Evolutionary conservation across 2,888 invertebrate species (phyloP).

Genomic region (Drosophila pseudotakahashii): DNA sequence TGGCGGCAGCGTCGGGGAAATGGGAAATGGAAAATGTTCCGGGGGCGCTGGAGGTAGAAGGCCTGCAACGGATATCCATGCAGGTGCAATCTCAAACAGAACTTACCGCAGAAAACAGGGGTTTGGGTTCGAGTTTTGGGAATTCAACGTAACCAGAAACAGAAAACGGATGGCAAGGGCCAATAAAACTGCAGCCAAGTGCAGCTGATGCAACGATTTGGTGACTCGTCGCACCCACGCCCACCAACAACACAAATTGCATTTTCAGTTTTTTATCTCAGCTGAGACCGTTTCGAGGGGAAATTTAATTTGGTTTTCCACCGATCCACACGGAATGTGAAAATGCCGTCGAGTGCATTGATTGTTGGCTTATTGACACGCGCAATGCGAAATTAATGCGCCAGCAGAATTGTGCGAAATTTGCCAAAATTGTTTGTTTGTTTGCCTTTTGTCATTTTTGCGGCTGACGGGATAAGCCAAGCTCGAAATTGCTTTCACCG

Average conservation of each 20-base stretch:
- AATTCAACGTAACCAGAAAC: slow-evolving; percentile 60
- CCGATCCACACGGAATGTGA: slow-evolving; percentile 2
- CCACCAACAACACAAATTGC: slow-evolving; percentile 57
- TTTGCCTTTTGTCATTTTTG: slow-evolving; percentile 62
- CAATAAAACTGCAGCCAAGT: slow-evolving; percentile 69
- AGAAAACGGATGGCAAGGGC: slow-evolving; percentile 46
- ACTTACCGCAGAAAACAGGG: slow-evolving; percentile 34
- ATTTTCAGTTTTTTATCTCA: slow-evolving; percentile 63
- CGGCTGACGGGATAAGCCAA: slow-evolving; percentile 32
- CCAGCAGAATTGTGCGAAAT: slow-evolving; percentile 62
- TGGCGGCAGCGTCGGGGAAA: slow-evolving; percentile 33
- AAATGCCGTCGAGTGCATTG: slow-evolving; percentile 52
- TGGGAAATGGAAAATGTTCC: background rate
- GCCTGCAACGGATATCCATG: slow-evolving; percentile 61
- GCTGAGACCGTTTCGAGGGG: slow-evolving; percentile 16
- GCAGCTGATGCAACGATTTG: slow-evolving; percentile 63
- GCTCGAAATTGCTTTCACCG: slow-evolving; percentile 37
- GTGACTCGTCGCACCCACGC: slow-evolving; percentile 30
- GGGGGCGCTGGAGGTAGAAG: background rate
- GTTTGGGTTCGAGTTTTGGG: background rate
- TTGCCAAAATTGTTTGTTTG: slow-evolving; percentile 65
- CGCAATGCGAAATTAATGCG: slow-evolving; percentile 60
- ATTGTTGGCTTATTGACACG: slow-evolving; percentile 68
- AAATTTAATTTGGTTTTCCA: slow-evolving; percentile 62
- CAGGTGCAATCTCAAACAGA: slow-evolving; percentile 73